Base-by-base conservation (phyloP, 2,797 vertebrate species). In the Morus bassanus region DNA sequence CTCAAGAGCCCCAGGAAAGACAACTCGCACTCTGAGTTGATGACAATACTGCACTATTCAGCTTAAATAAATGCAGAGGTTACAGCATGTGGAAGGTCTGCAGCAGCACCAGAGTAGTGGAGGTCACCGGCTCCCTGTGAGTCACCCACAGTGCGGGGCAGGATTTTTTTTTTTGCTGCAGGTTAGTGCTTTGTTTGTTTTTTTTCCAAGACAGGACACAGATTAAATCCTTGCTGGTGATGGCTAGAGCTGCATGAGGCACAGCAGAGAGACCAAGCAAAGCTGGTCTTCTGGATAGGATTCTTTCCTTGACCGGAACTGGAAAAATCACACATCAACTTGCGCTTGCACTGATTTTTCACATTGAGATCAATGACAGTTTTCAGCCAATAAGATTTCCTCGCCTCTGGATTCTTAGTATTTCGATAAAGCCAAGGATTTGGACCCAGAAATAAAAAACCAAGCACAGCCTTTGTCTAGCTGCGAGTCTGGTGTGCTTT, bases 351-450 rank as follows among this genome's bases (percentile, higher is more conserved):
- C 3, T 60, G 43, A 45, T 18, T 12, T 61, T 91, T 81, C 50
- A 53, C 45, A 65, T 1, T 0, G 1, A 89, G 18, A 48, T 0
- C 1, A 7, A 86, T 10, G n/a, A 68, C 0, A 3, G 16, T 35
- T 89, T 74, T 57, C 80, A 69, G 30, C 5, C 35, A 90, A 31
- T 17, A 37, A 59, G 39, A 61, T 35, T 64, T 69, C 70, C 50
- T 61, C 64, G 24, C 31, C 35, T 61, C 72, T 69, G 18, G 14
- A 68, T 65, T 91, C 63, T 75, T 39, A 57, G 30, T 24, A 33
- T 56, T 61, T 50, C 73, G 39, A 63, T 6, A 81, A 59, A 91
- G n/a, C 6, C 64, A 83, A 27, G 23, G 60, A 80, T 61, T 27
- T 80, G 64, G 30, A 84, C 3, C 27, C 64, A 51, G 41, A 77